These are phyloP conservation scores for Falco columbarius DNA, from an alignment of 2,797 vertebrate species.

Conservation along the genomic window DNA sequence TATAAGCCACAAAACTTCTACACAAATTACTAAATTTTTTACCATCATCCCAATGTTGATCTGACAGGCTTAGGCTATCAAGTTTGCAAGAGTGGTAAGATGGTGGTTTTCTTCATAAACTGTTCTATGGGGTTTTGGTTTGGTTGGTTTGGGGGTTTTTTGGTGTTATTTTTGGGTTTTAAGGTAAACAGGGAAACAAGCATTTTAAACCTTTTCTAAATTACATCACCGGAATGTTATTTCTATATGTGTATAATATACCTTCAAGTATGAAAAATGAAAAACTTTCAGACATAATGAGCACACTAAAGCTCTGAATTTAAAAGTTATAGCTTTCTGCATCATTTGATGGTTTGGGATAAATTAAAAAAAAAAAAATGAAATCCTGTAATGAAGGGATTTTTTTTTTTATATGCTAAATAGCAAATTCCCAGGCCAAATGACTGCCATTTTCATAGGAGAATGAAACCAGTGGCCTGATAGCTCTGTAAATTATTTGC, in stretches of 20 bases:
- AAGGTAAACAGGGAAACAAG: rapidly evolving
- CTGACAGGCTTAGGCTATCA: neutral
- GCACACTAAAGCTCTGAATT: neutral
- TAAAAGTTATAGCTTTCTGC: neutral
- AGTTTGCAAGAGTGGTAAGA: neutral
- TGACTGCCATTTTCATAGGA: neutral
- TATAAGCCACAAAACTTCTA: neutral
- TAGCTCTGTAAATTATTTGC: constrained; percentile 32
- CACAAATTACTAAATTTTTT: neutral
- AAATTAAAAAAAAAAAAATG: neutral
- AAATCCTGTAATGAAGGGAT: neutral
- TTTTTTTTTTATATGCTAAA: neutral
- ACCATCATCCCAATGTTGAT: neutral
- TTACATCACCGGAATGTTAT: neutral
- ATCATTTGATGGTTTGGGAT: neutral
- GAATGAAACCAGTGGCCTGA: neutral
- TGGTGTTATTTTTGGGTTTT: no score
- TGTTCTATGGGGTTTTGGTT: rapidly evolving
- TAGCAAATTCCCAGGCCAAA: neutral
- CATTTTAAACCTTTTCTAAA: neutral
- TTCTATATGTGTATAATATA: neutral
- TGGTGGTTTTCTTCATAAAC: neutral
- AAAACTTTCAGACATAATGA: neutral
- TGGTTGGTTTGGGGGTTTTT: neutral
- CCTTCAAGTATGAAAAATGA: neutral